Evolutionary conservation across 2,888 invertebrate species (phyloP).

Genomic region (Ectemnius cavifrons): DNA sequence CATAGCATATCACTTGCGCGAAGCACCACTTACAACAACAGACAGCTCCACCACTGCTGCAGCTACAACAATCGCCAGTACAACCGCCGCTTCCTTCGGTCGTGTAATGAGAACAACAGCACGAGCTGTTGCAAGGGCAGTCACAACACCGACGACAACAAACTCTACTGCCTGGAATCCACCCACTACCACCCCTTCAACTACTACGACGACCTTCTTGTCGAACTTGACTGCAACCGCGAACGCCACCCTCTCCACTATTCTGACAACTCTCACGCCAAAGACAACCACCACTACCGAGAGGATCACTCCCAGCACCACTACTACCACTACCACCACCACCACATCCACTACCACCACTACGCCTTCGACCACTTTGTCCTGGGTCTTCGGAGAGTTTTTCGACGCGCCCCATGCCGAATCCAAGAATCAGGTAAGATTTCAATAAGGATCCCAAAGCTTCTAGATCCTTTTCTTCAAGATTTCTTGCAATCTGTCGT

Average conservation of each 20-base stretch:
- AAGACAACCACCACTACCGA: conserved; percentile 77
- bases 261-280: conserved; percentile 68
- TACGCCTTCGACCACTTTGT: conserved; percentile 79
- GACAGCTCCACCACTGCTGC: conserved; percentile 66
- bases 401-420: conserved; percentile 65
- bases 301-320: conserved; percentile 76
- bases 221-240: conserved; percentile 70
- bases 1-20: conserved; percentile 79
- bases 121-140: conserved; percentile 68
- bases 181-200: conserved; percentile 67
- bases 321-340: conserved; percentile 72
- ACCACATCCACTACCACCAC: conserved; percentile 78
- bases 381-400: conserved; percentile 78
- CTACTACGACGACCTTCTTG: conserved; percentile 70
- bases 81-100: conserved; percentile 77
- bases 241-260: conserved; percentile 69
- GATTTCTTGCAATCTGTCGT: background rate
- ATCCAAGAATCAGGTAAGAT: conserved; percentile 53
- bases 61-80: conserved; percentile 78
- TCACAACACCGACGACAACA: conserved; percentile 79
- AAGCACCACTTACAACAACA: conserved; percentile 78
- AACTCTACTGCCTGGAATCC: conserved; percentile 78
- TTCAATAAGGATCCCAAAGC: background rate
- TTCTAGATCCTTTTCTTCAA: background rate
- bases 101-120: conserved; percentile 73